Base-by-base conservation (phyloP, 2,888 invertebrate genomes). In the Himalopsyche tibetana region DNA sequence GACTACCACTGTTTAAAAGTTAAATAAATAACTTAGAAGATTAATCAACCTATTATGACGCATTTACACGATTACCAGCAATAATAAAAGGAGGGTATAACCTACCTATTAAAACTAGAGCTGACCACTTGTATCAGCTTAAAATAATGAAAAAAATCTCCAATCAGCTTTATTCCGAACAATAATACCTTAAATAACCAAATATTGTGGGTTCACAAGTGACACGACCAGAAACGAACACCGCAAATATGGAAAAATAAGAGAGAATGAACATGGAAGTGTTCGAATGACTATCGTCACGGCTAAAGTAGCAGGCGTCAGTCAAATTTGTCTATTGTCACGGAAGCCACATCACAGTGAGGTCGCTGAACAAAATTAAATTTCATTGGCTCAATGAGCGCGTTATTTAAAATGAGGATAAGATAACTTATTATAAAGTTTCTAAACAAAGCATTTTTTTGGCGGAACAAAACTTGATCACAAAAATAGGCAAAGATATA, bases 181-280 rank as follows among this genome's bases (percentile, higher is more conserved):
- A 90, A 92, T 91, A 92, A 92, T 93, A 91, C 92, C 93, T 93
- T 93, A 92, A 93, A 93, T 92, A 92, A 92, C 92, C 92, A 92
- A 91, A 91, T 91, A 90, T 91, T 87, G 90, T 91, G 91, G 91
- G 91, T 79, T 83, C 84, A 84, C 90, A 91, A 92, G 91, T 92
- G 92, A 91, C 91, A 92, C 92, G 91, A 91, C 84, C 90, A 90
- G 91, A 91, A 91, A 90, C 91, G 90, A 91, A 91, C 84, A 92
- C 92, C 91, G 92, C 91, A 91, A 92, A 93, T 92, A 92, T 92
- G 91, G 92, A 92, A 92, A 93, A 92, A 92, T 92, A 93, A 92
- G 81, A 92, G 92, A 93, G 93, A 93, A 93, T 93, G 93, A 93
- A 93, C 93, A 93, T 93, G 93, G 93, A 93, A 92, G 93, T 92